Evolutionary conservation across 2,113 vertebrate genomes (phyloP).

Genomic region (Saguinus midas): DNA sequence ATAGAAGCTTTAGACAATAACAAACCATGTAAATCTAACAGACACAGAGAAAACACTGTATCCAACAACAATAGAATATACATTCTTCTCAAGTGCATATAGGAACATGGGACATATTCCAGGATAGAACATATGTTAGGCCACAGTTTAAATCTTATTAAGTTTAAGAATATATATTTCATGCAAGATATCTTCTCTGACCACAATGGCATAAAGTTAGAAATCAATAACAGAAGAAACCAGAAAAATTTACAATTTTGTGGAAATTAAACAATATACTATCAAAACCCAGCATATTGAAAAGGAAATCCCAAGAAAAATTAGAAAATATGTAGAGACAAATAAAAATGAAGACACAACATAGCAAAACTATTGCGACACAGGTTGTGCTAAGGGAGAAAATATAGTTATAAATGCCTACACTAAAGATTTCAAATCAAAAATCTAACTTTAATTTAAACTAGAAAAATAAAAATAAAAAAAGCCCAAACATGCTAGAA

Average conservation of each 20-base stretch:
- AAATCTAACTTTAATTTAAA: background rate
- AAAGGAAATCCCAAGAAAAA: background rate
- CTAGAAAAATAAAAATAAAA: background rate
- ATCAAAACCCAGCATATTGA: background rate
- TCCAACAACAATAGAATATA: background rate
- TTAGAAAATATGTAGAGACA: background rate
- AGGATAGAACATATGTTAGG: background rate
- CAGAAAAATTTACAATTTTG: background rate
- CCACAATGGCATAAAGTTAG: background rate
- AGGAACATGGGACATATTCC: background rate
- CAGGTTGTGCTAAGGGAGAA: background rate
- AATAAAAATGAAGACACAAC: background rate
- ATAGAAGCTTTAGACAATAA: background rate
- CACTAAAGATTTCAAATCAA: background rate
- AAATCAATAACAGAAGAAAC: background rate
- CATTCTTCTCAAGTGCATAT: background rate
- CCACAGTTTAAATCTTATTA: background rate
- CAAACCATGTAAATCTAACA: background rate
- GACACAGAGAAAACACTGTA: background rate
- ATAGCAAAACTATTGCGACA: background rate
- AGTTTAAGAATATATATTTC: background rate
- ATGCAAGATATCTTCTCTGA: background rate
- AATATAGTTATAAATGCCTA: background rate
- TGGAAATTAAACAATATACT: background rate
- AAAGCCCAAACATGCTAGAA: too few relatives aligned